phyloP scores from a whole-genome alignment of 1,140 invertebrate species.

The Drosophila nebulosa region DNA sequence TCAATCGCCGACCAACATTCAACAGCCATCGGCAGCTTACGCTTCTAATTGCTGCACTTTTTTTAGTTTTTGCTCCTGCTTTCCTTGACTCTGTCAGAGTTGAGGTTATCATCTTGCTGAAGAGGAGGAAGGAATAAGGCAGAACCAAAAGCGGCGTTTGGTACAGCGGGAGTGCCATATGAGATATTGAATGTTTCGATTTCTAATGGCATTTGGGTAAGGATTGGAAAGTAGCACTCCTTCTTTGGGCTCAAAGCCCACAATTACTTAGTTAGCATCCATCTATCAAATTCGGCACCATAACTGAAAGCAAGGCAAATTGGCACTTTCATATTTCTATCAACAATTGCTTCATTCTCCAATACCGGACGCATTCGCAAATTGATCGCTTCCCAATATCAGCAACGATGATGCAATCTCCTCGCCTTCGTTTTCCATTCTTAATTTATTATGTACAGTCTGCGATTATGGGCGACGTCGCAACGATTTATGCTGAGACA shows the following conservation, averaged over 20 bases:
- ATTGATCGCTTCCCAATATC: constrained; percentile 21
- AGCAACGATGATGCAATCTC: constrained; percentile 54
- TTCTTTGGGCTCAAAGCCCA: constrained; percentile 21
- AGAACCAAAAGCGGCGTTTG: constrained; percentile 40
- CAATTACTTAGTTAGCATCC: not conserved
- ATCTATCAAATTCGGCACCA: constrained; percentile 14
- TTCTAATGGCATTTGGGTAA: constrained; percentile 13
- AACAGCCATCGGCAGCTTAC: constrained; percentile 59
- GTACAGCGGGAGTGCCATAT: constrained; percentile 32
- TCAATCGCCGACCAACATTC: constrained; percentile 55
- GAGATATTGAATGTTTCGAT: constrained; percentile 15
- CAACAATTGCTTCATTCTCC: constrained; percentile 23
- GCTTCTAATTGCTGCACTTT: constrained; percentile 64
- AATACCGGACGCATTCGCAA: constrained; percentile 47
- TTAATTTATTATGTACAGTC: constrained; percentile 50
- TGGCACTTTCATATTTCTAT: constrained; percentile 48
- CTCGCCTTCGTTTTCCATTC: constrained; percentile 21
- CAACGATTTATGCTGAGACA: constrained; percentile 44
- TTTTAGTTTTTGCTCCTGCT: constrained; percentile 40
- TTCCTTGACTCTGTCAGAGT: constrained; percentile 19
- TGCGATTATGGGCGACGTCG: constrained; percentile 58
- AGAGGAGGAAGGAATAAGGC: not conserved
- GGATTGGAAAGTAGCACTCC: constrained; percentile 51
- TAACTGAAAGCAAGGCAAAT: constrained; percentile 44
- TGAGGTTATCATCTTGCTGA: not conserved